Evolutionary conservation across 2,797 vertebrate genomes (phyloP), one percentile per base, ranked within the genome.

Genomic region (Pseudopleuronectes americanus): DNA sequence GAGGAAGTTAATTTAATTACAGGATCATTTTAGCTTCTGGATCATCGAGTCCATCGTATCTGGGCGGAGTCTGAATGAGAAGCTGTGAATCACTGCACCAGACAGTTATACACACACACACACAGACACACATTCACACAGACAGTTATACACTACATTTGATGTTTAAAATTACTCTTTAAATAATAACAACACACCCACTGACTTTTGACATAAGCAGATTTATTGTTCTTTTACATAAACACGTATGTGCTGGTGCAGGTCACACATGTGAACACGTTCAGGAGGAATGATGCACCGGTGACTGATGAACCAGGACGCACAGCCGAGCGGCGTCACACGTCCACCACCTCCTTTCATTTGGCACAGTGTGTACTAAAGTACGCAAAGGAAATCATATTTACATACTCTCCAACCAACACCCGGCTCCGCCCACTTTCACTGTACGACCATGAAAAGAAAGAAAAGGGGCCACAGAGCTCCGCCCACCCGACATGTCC

Each of bases 191-290:
- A 56, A 23, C 19, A 12, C 7, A 43, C 41, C 8, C 56, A 64
- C 43, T 4, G 26, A 45, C 51, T 52, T 82, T 78, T 64, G 38
- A 84, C 65, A 74, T 21, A 78, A 83, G 74, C 67, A 55, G 1
- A 57, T 89, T 90, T 92, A 91, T 90, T 92, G 79, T 73, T 61
- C 4, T 61, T 1, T 77, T 79, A 81, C 74, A 83, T 69, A 63
- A 5, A 28, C 24, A 13, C 12, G 52, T 28, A 1, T 53, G 52
- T 54, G 52, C 7, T 52, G 49, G 51, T 54, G 52, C 3, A 23
- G 13, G 21, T 12, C 41, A 17, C 24, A 14, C 13, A 6, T 53
- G 23, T 53, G 51, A 7, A 26, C 7, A 13, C 3, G 19, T 8
- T n/a, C 47, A 14, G 36, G 36, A 38, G 12, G 36, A 38, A 38